Evolutionary conservation across 2,113 vertebrate genomes (phyloP).

Genomic region (Engystomops pustulosus): DNA sequence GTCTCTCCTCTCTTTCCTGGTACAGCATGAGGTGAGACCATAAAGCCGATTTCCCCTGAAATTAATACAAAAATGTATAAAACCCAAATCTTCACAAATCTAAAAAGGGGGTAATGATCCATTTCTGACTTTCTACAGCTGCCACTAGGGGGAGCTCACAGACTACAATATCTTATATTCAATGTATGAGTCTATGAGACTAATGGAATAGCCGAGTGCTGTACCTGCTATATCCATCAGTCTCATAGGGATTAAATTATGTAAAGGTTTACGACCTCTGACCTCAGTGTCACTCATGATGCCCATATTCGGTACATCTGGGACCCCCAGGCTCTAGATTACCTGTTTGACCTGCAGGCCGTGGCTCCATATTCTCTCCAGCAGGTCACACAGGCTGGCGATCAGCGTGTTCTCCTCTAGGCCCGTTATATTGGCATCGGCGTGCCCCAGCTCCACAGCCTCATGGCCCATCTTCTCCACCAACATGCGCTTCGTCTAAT

Average conservation of each 20-base stretch:
- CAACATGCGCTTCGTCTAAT: slow-evolving; percentile 94
- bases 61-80: background rate
- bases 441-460: slow-evolving; percentile 90
- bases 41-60: slow-evolving; percentile 93
- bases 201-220: no score
- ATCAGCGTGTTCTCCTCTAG: slow-evolving; percentile 84
- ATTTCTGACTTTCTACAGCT: background rate
- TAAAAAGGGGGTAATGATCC: background rate
- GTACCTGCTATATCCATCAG: no score
- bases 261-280: no score
- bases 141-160: background rate
- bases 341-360: slow-evolving; percentile 85
- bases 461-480: slow-evolving; percentile 98
- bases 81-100: background rate
- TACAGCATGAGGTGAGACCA: slow-evolving; percentile 97
- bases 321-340: slow-evolving; percentile 83
- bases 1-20: slow-evolving; percentile 88
- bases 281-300: no score
- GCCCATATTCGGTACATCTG: no score
- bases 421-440: slow-evolving; percentile 92
- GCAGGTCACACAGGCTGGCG: slow-evolving; percentile 82
- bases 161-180: background rate
- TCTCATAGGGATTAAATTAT: no score
- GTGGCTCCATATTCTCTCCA: slow-evolving; percentile 85
- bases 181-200: no score